Evolutionary conservation across 2,113 vertebrate genomes (phyloP), one percentile per base, ranked within the genome.

Genomic region (Pyxicephalus adspersus): DNA sequence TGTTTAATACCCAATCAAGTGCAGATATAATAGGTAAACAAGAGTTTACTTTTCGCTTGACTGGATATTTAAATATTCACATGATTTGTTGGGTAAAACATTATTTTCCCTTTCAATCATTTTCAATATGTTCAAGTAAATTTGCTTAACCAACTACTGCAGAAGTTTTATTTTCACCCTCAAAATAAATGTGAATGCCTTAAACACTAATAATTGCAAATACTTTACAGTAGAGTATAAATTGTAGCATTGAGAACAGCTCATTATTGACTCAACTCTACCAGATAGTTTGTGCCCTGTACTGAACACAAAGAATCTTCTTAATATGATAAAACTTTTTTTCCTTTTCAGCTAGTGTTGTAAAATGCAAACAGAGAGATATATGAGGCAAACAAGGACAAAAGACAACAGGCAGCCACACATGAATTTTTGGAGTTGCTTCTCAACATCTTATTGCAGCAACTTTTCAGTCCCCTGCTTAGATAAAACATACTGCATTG

Each of bases 401-500:
- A 50, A 50, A 25, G 57, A 76, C 57, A 76, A 63, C 73, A 63
- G 34, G 31, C 57, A 31, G 54, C 73, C 55, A 63, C 1, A 45
- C 19, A 75, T 29, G n/a, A 76, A 22, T 63, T 45, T 34, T 61
- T 22, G 63, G 61, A 76, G 58, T 58, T 61, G 34, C 73, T 58
- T 73, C 70, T 55, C 29, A 73, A 73, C 29, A 20, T 31, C 52
- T 58, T 54, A 29, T 28, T 57, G 52, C 52, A 73, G n/a, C 4
- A 73, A 73, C 70, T 57, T 73, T 73, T 57, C 16, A 54, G 57
- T 73, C 70, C 70, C 70, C 70, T 73, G 70, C 70, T 54, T 73
- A 23, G 70, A 73, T 73, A 73, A 73, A 73, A 58, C 57, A 25
- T 73, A 54, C 52, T 58, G 70, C 31, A 52, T 22, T 58, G 52